Conservation (phyloP, 2,888 invertebrate genomes). For the Pollenia labialis region DNA sequence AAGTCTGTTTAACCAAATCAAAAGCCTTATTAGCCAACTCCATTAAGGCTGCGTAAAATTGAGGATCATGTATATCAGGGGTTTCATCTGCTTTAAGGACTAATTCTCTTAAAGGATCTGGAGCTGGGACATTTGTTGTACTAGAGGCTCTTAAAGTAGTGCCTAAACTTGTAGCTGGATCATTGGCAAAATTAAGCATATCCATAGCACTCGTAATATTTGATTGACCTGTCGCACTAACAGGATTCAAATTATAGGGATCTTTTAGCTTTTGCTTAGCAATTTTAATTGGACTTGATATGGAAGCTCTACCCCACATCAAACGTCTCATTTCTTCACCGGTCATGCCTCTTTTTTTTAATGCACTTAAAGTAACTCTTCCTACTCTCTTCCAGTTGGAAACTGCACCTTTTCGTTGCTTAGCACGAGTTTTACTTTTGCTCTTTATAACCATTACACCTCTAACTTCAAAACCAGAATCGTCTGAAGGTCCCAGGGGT, state of each 20-base stretch:
- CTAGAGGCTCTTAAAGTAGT: conserved; percentile 69
- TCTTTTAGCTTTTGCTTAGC: conserved; percentile 85
- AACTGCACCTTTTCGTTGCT: conserved; percentile 97
- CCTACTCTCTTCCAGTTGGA: conserved; percentile 98
- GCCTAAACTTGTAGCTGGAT: conserved; percentile 82
- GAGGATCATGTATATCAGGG: conserved; percentile 79
- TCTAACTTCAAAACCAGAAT: conserved; percentile 92
- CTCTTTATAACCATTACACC: conserved; percentile 99
- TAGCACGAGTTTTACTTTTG: conserved; percentile 97
- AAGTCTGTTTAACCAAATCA: conserved; percentile 85
- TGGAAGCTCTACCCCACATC: conserved; percentile 96
- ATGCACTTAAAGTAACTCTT: conserved; percentile 92
- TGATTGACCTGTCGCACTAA: conserved; percentile 68
- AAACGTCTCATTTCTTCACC: conserved; percentile 93
- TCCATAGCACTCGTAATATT: conserved; percentile 90
- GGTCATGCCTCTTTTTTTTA: conserved; percentile 92
- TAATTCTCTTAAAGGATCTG: conserved; percentile 88
- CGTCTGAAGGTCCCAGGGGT: conserved; percentile 92
- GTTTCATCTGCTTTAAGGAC: conserved; percentile 86
- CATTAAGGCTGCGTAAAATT: conserved; percentile 84
- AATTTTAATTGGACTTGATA: conserved; percentile 92
- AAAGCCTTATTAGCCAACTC: conserved; percentile 87
- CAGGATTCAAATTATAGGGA: conserved; percentile 82
- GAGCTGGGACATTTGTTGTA: conserved; percentile 57
- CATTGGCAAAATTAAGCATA: conserved; percentile 93